phyloP scores from a whole-genome alignment of 2,797 vertebrate species.

The Notamacropus eugenii region DNA sequence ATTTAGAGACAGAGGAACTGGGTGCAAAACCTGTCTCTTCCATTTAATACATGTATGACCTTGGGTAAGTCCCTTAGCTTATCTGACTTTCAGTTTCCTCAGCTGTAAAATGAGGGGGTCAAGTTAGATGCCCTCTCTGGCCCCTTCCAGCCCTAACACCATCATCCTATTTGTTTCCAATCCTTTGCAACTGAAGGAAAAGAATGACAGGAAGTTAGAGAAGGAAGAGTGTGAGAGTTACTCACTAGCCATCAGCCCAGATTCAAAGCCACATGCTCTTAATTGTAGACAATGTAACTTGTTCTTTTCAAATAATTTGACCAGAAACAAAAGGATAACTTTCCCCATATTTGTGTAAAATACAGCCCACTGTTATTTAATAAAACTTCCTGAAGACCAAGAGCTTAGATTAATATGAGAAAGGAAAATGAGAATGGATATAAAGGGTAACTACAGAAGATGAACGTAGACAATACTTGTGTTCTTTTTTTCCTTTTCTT shows the following conservation, averaged over 20 bases:
- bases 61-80: not conserved
- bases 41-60: not conserved
- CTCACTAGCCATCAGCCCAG: not conserved
- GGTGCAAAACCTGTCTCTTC: not conserved
- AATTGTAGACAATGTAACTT: not conserved
- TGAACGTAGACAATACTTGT: not conserved
- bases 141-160: not conserved
- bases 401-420: not conserved
- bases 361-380: not conserved
- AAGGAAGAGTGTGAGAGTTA: not conserved
- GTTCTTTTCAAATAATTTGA: conserved; percentile 4
- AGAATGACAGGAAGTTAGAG: not conserved
- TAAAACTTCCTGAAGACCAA: not conserved
- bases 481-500: not conserved
- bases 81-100: not conserved
- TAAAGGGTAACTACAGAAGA: not conserved
- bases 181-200: not conserved
- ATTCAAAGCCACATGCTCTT: not conserved
- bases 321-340: not conserved
- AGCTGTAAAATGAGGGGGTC: not conserved
- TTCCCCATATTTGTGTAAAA: not conserved
- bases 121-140: not conserved
- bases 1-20: not conserved
- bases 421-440: not conserved
- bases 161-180: not conserved